These are phyloP conservation scores for Aplocera efformata DNA, from an alignment of 2,888 invertebrate genomes.

Conservation along the genomic window DNA sequence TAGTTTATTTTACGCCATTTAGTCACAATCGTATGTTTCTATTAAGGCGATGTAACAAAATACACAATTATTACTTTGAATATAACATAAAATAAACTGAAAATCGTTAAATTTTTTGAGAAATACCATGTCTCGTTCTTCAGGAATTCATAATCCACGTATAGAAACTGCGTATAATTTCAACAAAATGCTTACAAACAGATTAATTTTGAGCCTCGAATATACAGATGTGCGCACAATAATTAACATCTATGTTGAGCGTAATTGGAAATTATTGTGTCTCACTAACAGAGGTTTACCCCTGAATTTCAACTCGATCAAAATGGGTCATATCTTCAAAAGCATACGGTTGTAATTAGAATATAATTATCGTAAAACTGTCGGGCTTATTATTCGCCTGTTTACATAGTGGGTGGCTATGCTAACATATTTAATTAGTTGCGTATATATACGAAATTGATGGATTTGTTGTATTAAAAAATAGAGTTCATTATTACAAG, in stretches of 20 bases:
- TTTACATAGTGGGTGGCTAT: conserved; percentile 2
- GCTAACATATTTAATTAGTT: conserved; percentile 18
- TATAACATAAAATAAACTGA: too few relatives aligned
- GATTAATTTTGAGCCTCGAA: conserved; percentile 34
- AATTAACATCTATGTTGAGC: conserved; percentile 5
- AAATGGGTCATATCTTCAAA: neutral
- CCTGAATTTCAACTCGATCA: neutral
- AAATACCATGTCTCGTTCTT: too few relatives aligned
- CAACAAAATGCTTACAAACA: conserved; percentile 25
- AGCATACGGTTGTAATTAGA: too few relatives aligned
- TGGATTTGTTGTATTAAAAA: too few relatives aligned
- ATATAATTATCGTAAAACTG: too few relatives aligned
- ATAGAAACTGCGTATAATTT: conserved; percentile 29
- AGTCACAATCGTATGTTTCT: too few relatives aligned
- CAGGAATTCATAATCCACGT: neutral
- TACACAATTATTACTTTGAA: too few relatives aligned
- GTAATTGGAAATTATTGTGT: conserved; percentile 24
- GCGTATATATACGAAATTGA: neutral
- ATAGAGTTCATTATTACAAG: too few relatives aligned
- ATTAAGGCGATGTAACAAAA: too few relatives aligned
- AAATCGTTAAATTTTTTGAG: too few relatives aligned
- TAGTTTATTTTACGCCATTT: too few relatives aligned
- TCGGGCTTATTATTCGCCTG: neutral
- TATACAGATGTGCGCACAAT: conserved; percentile 15
- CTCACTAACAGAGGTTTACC: neutral